Evolutionary conservation across 1,140 invertebrate genomes (phyloP), one percentile per base, ranked within the genome.

Genomic region (Lasioglossum albipes): DNA sequence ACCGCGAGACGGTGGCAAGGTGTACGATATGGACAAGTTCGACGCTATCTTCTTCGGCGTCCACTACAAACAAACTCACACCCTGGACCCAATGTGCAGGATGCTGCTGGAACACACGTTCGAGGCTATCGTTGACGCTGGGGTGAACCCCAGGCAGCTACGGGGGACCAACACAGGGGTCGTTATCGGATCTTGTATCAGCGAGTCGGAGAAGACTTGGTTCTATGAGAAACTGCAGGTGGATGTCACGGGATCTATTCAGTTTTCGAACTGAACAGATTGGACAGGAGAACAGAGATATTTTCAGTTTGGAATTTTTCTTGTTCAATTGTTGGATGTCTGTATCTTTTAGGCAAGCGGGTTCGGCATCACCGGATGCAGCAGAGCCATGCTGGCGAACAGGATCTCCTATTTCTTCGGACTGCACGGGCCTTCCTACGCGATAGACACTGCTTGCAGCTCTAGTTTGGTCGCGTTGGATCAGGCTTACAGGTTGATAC

Each of bases 51-150:
- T 97, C 91, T 98, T 98, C 91, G 96, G 95, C 0, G 95, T 98
- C 1, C 96, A 97, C 85, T 96, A 95, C 85, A 96, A 97, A 81
- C 97, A 98, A 90, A 97, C 97, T 0, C 95, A 98, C 80, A 95
- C 94, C 13, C 97, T 98, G 96, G 98, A 99, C 87, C 97, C 97
- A 0, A 97, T 98, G 95, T 95, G 97, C 84, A 94, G 98, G 76
- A 95, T 98, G 76, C 91, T 98, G 20, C 90, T 99, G 41, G 98
- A 99, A 92, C 95, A 96, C 67, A 94, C 97, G 0, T 96, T 97
- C 87, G 98, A 98, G 93, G 97, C 97, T 1, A 95, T 98, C n/a
- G 93, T 98, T 76, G 98, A 99, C 94, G 96, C 98, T 79, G 98
- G 98, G 2, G 57, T 89, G 7, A 93, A 93, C 87, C 92, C 92